Conservation (phyloP, 92 coral and sea anemone species). For the Muricea muricata region DNA sequence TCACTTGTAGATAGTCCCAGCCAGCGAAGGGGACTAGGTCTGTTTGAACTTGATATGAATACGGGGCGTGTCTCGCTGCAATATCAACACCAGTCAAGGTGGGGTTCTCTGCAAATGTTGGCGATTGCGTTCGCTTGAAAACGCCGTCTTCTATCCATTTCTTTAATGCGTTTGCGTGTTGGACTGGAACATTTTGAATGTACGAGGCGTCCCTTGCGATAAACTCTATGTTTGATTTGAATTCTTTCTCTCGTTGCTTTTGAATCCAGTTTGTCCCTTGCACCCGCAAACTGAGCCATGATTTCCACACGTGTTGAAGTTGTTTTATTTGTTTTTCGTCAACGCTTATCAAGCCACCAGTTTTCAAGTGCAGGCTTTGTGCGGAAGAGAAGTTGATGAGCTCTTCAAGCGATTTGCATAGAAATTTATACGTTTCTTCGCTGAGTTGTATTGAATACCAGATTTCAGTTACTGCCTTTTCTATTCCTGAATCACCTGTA, state of each 20-base stretch:
- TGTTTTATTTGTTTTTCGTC: constrained; percentile 42
- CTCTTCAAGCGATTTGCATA: constrained; percentile 50
- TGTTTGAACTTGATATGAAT: no score
- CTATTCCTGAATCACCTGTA: constrained; percentile 19
- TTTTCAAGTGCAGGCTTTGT: constrained; percentile 40
- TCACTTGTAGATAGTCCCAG: constrained; percentile 76
- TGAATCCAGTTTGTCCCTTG: constrained; percentile 50
- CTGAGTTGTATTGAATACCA: constrained; percentile 82
- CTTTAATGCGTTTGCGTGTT: constrained; percentile 62
- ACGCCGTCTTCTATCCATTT: constrained; percentile 75
- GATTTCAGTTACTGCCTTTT: constrained; percentile 73
- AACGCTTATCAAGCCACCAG: constrained; percentile 65
- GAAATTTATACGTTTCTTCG: constrained; percentile 45
- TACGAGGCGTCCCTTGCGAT: no score
- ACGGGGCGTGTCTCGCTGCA: not conserved
- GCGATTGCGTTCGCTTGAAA: no score
- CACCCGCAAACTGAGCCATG: constrained; percentile 62
- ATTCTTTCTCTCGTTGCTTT: constrained; percentile 36
- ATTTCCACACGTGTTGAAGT: constrained; percentile 63
- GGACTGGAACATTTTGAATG: constrained; percentile 57
- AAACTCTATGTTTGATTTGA: not conserved
- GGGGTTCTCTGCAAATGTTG: constrained; percentile 59
- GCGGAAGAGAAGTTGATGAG: constrained; percentile 47
- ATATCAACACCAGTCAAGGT: constrained; percentile 66
- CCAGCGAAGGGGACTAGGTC: constrained; percentile 55